phyloP scores from a whole-genome alignment of 2,888 invertebrate genomes.

The Trachelus troglodyta region DNA sequence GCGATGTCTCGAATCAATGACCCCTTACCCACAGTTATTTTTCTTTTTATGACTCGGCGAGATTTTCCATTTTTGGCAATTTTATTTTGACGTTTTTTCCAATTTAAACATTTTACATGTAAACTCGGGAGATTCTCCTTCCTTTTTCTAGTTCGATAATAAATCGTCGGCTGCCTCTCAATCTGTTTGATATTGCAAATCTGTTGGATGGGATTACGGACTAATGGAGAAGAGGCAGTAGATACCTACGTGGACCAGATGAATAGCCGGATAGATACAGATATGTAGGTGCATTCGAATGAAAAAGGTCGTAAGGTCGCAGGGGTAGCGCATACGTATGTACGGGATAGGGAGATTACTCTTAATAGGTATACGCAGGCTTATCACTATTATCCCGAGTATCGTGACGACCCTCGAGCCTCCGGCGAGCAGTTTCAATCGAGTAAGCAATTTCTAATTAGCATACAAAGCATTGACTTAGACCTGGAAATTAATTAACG shows the following conservation, averaged over 20 bases:
- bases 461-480: constrained; percentile 24
- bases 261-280: background rate
- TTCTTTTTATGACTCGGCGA: background rate
- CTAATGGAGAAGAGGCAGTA: too few species aligned
- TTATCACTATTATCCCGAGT: background rate
- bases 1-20: background rate
- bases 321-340: background rate
- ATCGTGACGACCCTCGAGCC: background rate
- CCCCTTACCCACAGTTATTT: background rate
- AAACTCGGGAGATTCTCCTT: background rate
- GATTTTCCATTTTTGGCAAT: background rate
- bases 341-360: background rate
- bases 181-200: background rate
- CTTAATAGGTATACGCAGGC: background rate
- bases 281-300: too few species aligned
- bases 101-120: background rate
- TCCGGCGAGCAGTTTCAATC: constrained; percentile 16
- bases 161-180: background rate
- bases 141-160: background rate
- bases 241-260: background rate
- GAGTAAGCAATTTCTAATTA: constrained; percentile 26
- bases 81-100: background rate
- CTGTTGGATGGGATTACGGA: background rate
- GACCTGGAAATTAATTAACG: constrained; percentile 23
- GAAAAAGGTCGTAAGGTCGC: too few species aligned